Percentiles rank a stretch among this genome's conserved stretches.
Evolutionary conservation across 2,113 vertebrate species (phyloP).

Genomic region (Lepidothrix coronata): DNA sequence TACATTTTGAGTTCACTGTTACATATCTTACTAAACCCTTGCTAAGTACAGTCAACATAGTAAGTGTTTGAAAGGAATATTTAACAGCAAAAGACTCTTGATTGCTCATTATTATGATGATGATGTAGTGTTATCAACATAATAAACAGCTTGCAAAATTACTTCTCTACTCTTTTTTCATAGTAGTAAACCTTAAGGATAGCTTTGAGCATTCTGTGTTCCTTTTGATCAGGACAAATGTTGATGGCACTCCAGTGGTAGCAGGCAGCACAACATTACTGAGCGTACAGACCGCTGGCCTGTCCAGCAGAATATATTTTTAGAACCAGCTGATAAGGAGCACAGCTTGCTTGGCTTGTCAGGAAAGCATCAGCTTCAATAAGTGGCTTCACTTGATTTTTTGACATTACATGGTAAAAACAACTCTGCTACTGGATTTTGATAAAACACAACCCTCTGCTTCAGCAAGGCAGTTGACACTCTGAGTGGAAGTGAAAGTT

Average conservation of each 20-base stretch:
- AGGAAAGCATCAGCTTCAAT: conserved; percentile 75
- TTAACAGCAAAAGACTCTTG: not conserved
- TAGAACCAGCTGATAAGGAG: conserved; percentile 63
- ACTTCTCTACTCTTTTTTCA: not conserved
- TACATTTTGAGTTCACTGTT: not conserved
- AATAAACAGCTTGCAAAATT: not conserved
- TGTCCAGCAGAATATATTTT: conserved; percentile 74
- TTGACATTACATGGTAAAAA: conserved; percentile 70
- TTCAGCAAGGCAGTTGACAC: conserved; percentile 70
- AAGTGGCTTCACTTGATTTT: conserved; percentile 79
- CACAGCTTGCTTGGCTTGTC: conserved; percentile 74
- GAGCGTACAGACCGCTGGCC: conserved; percentile 67
- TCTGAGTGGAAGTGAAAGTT: conserved; percentile 61
- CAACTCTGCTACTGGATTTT: conserved; percentile 60
- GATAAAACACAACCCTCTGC: conserved; percentile 72
- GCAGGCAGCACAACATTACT: not conserved
- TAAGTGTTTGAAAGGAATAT: not conserved
- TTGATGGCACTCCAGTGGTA: not conserved
- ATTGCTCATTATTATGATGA: not conserved
- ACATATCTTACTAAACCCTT: rapidly evolving
- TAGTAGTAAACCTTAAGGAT: not conserved
- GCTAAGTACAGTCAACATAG: not conserved
- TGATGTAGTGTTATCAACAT: not conserved
- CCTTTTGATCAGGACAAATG: not conserved
- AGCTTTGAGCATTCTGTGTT: not conserved